These are phyloP conservation scores for Ammodytes marinus DNA, from an alignment of 2,113 vertebrate genomes.

Conservation along the genomic window DNA sequence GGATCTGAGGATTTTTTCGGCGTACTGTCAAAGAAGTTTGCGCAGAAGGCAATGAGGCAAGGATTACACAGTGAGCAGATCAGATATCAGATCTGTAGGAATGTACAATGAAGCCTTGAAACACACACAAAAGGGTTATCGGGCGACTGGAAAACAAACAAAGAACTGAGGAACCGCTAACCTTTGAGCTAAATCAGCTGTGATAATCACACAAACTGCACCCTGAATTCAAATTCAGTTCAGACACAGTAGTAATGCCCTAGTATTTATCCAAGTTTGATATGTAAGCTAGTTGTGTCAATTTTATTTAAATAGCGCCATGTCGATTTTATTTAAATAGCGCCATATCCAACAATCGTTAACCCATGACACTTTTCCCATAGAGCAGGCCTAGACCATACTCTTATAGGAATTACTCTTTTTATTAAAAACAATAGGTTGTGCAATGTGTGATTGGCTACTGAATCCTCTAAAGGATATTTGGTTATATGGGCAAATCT, in stretches of 20 bases:
- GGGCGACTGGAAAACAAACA: constrained; percentile 7
- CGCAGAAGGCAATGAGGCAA: constrained; percentile 29
- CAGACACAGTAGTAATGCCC: neutral
- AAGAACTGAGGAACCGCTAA: neutral
- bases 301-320: too few relatives aligned
- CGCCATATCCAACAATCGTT: too few relatives aligned
- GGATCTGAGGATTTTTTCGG: constrained; percentile 42
- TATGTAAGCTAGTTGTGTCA: neutral
- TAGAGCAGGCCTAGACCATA: too few relatives aligned
- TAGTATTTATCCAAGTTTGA: neutral
- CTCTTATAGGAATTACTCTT: too few relatives aligned
- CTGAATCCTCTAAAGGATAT: neutral
- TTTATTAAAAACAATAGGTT: too few relatives aligned
- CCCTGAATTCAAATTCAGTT: neutral
- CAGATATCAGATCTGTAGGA: constrained; percentile 45
- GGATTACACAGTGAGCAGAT: constrained; percentile 38
- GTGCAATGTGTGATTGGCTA: too few relatives aligned
- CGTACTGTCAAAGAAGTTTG: constrained; percentile 13
- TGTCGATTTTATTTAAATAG: too few relatives aligned
- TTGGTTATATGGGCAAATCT: neutral
- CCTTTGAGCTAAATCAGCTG: constrained; percentile 16
- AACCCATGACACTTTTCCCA: too few relatives aligned
- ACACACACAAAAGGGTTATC: constrained; percentile 13
- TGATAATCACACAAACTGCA: constrained; percentile 12
- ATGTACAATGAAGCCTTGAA: constrained; percentile 30